Evolutionary conservation across 37 sponge, comb jelly and placozoan species (phyloP).

Genomic region (Bolinopsis microptera): DNA sequence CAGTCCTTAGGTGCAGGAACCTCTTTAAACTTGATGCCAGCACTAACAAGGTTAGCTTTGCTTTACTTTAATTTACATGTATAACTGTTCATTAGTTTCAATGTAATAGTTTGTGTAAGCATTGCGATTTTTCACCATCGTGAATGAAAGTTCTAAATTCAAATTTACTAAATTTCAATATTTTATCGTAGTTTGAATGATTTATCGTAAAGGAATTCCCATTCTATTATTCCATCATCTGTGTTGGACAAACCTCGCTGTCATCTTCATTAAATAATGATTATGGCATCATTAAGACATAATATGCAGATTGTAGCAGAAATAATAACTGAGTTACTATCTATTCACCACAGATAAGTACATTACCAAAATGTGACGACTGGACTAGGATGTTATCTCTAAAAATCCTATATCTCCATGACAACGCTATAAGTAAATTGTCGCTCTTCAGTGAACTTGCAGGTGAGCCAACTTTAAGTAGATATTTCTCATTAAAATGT

Average conservation of each 20-base stretch:
- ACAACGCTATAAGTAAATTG: slow-evolving; percentile 68
- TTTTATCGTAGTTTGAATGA: no score
- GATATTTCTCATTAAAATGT: no score
- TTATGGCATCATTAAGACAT: no score
- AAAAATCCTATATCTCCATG: slow-evolving; percentile 75
- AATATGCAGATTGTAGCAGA: no score
- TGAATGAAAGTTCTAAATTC: no score
- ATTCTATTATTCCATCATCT: no score
- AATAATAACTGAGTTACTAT: no score
- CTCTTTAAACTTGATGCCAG: slow-evolving; percentile 80
- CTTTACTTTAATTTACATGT: not conserved
- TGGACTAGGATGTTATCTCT: slow-evolving; percentile 74
- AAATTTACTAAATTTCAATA: no score
- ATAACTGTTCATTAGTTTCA: not conserved
- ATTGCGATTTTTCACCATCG: no score
- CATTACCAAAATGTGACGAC: slow-evolving; percentile 67
- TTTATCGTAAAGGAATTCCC: no score
- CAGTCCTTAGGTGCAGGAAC: slow-evolving; percentile 73
- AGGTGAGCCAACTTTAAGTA: slow-evolving; percentile 2
- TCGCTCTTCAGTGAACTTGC: slow-evolving; percentile 15
- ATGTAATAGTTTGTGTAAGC: not conserved
- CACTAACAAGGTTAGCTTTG: slow-evolving; percentile 75
- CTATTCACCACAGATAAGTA: slow-evolving; percentile 70
- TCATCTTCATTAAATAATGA: no score
- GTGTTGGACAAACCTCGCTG: no score